Conservation (phyloP, 2,113 vertebrate genomes). For the Oryctolagus cuniculus region DNA sequence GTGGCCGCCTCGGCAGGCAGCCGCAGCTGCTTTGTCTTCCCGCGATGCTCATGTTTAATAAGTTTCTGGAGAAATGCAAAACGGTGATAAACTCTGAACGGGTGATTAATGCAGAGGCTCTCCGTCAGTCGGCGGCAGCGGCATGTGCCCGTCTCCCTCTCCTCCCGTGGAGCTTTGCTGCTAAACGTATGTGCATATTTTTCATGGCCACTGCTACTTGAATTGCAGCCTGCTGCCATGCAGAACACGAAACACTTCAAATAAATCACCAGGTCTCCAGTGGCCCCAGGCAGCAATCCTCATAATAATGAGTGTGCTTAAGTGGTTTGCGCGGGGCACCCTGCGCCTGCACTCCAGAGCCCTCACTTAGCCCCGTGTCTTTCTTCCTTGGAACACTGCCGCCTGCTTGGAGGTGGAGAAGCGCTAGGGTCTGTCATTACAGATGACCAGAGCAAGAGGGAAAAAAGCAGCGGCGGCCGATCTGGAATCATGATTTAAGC, state of each 20-base stretch:
- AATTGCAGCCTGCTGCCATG: conserved; percentile 94
- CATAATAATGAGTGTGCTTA: conserved; percentile 96
- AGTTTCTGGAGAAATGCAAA: conserved; percentile 92
- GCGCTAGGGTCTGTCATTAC: conserved; percentile 71
- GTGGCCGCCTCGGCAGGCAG: conserved; percentile 85
- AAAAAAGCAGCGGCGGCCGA: neutral
- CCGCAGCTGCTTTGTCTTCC: conserved; percentile 86
- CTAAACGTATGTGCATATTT: conserved; percentile 99
- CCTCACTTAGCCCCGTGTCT: conserved; percentile 76
- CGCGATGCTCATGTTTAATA: conserved; percentile 86
- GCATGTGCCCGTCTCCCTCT: conserved; percentile 95
- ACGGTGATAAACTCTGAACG: conserved; percentile 93
- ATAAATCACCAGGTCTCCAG: conserved; percentile 96
- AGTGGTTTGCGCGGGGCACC: conserved; percentile 89
- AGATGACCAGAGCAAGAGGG: conserved; percentile 73
- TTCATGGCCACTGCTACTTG: conserved; percentile 97
- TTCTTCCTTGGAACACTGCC: conserved; percentile 74
- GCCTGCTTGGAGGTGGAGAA: conserved; percentile 73
- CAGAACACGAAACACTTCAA: conserved; percentile 98
- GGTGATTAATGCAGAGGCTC: conserved; percentile 94
- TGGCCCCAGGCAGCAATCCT: conserved; percentile 93
- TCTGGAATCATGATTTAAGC: neutral
- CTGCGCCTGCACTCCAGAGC: conserved; percentile 86
- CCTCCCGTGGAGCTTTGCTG: conserved; percentile 96
- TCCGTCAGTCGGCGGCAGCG: conserved; percentile 88